phyloP scores from a whole-genome alignment of 2,113 vertebrate genomes.

The Benitochromis conjunctus region DNA sequence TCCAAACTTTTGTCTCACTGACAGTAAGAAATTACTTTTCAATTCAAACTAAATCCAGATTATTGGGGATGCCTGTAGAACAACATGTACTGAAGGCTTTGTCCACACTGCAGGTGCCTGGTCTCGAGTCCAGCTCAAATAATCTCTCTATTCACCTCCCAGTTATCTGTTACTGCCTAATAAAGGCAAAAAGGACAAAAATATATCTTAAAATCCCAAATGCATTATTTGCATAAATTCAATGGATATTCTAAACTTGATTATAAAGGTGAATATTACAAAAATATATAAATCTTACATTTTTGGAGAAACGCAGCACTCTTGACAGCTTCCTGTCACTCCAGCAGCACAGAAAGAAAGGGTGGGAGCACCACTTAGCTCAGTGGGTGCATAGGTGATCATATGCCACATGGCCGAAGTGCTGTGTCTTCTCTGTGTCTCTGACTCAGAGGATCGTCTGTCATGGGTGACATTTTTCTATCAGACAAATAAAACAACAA shows the following conservation, averaged over 20 bases:
- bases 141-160: not conserved
- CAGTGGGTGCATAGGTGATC: not conserved
- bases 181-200: not conserved
- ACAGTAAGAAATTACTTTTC: not conserved
- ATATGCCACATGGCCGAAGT: not conserved
- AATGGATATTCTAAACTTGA: not conserved
- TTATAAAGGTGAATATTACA: rapidly evolving
- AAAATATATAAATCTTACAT: too few species aligned
- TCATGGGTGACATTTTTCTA: not conserved
- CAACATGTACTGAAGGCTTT: not conserved
- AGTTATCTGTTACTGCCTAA: not conserved
- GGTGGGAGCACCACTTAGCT: not conserved
- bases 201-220: not conserved
- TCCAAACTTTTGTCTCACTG: rapidly evolving
- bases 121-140: not conserved
- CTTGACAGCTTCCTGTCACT: not conserved
- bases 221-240: not conserved
- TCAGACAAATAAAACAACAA: not conserved
- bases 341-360: not conserved
- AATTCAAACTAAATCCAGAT: not conserved
- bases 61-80: rapidly evolving
- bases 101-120: rapidly evolving
- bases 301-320: not conserved
- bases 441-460: not conserved
- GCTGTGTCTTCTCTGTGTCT: not conserved